phyloP scores from a whole-genome alignment of 2,113 vertebrate genomes.

The Pelobates fuscus region DNA sequence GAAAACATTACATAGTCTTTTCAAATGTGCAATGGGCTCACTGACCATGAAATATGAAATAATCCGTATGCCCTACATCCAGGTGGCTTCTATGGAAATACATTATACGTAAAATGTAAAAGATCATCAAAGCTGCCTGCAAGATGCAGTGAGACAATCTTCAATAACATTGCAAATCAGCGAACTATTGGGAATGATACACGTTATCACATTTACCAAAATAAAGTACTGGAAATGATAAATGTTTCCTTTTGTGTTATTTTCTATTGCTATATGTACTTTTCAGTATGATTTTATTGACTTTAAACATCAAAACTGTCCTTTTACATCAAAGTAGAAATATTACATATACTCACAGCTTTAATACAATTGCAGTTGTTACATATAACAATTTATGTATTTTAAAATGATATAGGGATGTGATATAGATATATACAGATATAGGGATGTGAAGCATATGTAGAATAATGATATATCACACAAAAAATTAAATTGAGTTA shows the following conservation, averaged over 20 bases:
- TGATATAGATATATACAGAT: no score
- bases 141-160: neutral
- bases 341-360: no score
- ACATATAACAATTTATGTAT: no score
- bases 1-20: slow-evolving; percentile 1
- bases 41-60: neutral
- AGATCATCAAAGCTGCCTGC: neutral
- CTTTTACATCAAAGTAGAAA: no score
- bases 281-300: no score
- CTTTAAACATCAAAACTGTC: no score
- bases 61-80: neutral
- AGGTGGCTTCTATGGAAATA: neutral
- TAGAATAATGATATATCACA: no score
- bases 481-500: no score
- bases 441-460: no score
- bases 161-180: neutral
- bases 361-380: no score
- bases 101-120: neutral
- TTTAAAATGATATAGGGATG: no score
- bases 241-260: neutral
- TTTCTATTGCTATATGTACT: no score
- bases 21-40: slow-evolving; percentile 2
- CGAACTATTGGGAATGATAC: neutral
- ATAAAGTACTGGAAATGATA: neutral
- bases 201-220: neutral